Percentiles rank a stretch among this genome's conserved stretches.
phyloP scores from a whole-genome alignment of 2,888 invertebrate species.

The Macroteleia sp. region DNA sequence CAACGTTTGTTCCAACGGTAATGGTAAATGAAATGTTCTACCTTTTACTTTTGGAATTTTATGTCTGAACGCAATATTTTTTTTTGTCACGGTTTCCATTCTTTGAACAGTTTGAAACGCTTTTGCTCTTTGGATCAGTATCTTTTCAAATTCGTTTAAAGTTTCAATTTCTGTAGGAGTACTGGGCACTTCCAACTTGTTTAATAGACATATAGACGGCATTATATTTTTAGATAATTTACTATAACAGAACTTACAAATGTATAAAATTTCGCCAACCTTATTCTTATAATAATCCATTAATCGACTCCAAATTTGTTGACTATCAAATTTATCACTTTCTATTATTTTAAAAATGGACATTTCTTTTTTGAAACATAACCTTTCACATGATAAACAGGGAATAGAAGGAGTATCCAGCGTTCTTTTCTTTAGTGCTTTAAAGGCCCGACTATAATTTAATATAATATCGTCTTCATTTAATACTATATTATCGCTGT shows the following conservation, averaged over 20 bases:
- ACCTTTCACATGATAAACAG: conserved; percentile 7
- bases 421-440: conserved; percentile 11
- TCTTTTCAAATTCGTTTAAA: conserved; percentile 71
- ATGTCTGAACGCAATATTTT: conserved; percentile 66
- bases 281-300: not conserved
- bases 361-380: conserved; percentile 14
- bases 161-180: conserved; percentile 60
- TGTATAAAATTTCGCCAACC: not conserved
- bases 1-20: conserved; percentile 75
- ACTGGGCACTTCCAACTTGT: too few relatives aligned
- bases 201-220: conserved; percentile 70
- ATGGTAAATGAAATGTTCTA: conserved; percentile 75
- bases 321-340: not conserved
- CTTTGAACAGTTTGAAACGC: conserved; percentile 74
- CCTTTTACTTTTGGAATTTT: conserved; percentile 1
- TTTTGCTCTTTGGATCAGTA: too few relatives aligned
- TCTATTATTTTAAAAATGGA: not conserved
- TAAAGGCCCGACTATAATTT: conserved; percentile 2
- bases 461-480: conserved; percentile 10
- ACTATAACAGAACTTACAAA: conserved; percentile 13
- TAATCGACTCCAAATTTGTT: conserved; percentile 10
- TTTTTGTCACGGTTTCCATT: conserved; percentile 73
- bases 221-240: conserved; percentile 64
- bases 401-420: conserved; percentile 4
- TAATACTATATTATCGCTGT: not conserved